Percentiles rank a stretch among this genome's conserved stretches.
Conservation (phyloP, 2,113 vertebrate species). For the Mus spicilegus region DNA sequence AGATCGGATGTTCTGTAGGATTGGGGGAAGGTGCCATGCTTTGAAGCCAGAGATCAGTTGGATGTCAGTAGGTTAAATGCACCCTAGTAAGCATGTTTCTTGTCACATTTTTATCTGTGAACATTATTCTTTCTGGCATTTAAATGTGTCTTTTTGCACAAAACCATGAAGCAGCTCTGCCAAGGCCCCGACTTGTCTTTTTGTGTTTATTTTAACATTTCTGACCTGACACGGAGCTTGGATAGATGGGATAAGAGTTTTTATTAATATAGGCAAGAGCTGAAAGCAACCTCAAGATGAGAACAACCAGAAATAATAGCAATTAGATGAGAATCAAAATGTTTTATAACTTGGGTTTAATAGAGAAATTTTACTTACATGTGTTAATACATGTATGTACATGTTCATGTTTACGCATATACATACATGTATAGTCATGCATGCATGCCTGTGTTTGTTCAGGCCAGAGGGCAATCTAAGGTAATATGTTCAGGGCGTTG, state of each 20-base stretch:
- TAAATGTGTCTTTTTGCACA: conserved; percentile 20
- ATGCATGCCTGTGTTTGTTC: neutral
- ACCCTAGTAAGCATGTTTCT: neutral
- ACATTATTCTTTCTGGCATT: neutral
- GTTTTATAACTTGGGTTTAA: neutral
- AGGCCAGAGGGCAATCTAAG: neutral
- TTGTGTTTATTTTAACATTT: conserved; percentile 22
- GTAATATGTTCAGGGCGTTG: too few relatives aligned
- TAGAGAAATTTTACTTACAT: neutral
- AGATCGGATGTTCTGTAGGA: neutral
- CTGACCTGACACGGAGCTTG: neutral
- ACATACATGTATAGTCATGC: too few relatives aligned
- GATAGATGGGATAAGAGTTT: neutral
- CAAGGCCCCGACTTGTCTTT: neutral
- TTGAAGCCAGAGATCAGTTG: conserved; percentile 36
- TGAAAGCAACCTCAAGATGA: conserved; percentile 16
- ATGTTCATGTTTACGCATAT: neutral
- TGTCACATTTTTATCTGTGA: neutral
- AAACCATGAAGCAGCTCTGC: neutral
- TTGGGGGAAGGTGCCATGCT: neutral
- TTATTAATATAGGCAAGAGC: neutral
- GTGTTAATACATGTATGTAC: neutral
- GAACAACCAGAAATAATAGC: neutral
- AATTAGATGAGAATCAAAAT: conserved; percentile 32
- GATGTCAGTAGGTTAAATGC: neutral